Evolutionary conservation across 2,797 vertebrate genomes (phyloP).

Genomic region (Clarias fuscus): DNA sequence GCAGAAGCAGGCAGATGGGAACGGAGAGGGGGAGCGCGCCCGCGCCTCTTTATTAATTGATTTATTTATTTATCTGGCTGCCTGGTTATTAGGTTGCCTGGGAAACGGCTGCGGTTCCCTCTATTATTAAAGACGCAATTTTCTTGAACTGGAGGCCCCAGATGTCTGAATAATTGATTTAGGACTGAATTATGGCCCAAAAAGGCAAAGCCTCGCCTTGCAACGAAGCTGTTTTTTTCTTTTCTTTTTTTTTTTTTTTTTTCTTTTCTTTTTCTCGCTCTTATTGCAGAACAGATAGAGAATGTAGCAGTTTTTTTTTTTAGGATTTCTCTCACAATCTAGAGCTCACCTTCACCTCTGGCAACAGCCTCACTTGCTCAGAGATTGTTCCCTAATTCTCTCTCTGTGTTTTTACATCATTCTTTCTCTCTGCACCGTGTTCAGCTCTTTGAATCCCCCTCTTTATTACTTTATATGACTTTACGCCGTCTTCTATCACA

Average conservation of each 20-base stretch:
- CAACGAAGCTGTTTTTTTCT: conserved; percentile 60
- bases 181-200: conserved; percentile 78
- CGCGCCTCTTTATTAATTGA: conserved; percentile 82
- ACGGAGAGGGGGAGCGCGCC: conserved; percentile 67
- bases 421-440: conserved; percentile 39
- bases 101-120: conserved; percentile 77
- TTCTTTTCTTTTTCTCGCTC: conserved; percentile 39
- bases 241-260: not conserved
- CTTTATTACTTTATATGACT: conserved; percentile 41
- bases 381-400: not conserved
- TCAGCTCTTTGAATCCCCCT: not conserved
- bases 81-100: conserved; percentile 83
- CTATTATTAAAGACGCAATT: conserved; percentile 82
- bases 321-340: not conserved
- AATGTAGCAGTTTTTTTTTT: conserved; percentile 52
- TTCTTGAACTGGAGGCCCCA: conserved; percentile 78
- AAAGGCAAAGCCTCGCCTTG: conserved; percentile 61
- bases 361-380: not conserved
- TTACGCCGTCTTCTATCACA: conserved; percentile 15
- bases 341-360: not conserved
- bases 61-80: conserved; percentile 84
- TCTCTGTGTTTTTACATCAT: conserved; percentile 21
- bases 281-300: conserved; percentile 76
- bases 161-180: conserved; percentile 85
- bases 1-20: conserved; percentile 67